A percentile compares a stretch with the other conserved stretches of the same genome.
These are phyloP conservation scores for Habropoda laboriosa DNA, from an alignment of 1,140 invertebrate species.

Conservation along the genomic window DNA sequence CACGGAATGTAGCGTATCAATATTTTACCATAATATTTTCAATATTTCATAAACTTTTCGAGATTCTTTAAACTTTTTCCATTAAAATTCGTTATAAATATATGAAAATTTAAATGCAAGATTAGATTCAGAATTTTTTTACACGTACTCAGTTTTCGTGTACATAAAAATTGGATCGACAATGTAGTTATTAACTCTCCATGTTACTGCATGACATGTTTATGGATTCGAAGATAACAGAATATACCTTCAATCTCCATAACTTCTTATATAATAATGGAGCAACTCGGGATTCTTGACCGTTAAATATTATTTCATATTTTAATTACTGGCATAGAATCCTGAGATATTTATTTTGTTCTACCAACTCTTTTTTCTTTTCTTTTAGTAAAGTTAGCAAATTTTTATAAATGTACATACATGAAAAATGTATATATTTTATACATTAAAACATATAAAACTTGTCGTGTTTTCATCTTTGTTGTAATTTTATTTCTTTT, in stretches of 20 bases:
- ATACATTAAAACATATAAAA: constrained; percentile 59
- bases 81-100: constrained; percentile 49
- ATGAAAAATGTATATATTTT: constrained; percentile 56
- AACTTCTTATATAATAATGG: constrained; percentile 24
- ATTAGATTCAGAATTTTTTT: constrained; percentile 27
- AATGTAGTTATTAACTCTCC: not conserved
- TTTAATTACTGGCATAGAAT: constrained; percentile 60
- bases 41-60: constrained; percentile 29
- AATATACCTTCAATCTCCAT: not conserved
- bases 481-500: constrained; percentile 17
- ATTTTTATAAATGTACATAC: constrained; percentile 58
- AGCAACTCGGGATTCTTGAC: constrained; percentile 49
- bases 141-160: constrained; percentile 16
- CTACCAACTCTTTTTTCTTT: constrained; percentile 48
- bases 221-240: not conserved
- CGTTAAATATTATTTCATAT: constrained; percentile 43
- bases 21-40: constrained; percentile 27
- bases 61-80: constrained; percentile 22
- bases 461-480: constrained; percentile 15
- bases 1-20: constrained; percentile 36
- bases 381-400: constrained; percentile 36
- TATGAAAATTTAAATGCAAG: constrained; percentile 50
- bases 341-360: constrained; percentile 59
- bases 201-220: not conserved
- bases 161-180: not conserved